A percentile compares a stretch with the other conserved stretches of the same genome.
phyloP scores from a whole-genome alignment of 92 coral and sea anemone species.

The Pocillopora grandis region DNA sequence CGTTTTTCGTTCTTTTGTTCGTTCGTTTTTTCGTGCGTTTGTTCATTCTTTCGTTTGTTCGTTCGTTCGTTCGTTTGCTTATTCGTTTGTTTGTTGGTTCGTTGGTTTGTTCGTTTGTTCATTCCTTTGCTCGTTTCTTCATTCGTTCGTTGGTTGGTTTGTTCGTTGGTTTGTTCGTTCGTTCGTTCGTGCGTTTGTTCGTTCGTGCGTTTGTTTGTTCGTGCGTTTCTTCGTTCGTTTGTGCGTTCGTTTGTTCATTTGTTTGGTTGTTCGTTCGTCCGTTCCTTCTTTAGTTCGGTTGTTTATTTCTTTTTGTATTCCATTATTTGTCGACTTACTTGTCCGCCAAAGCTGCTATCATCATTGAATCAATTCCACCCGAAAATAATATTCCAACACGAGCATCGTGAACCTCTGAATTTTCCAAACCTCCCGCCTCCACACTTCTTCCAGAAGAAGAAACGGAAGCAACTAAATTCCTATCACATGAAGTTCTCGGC shows the following conservation, averaged over 20 bases:
- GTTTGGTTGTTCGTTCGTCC: not conserved
- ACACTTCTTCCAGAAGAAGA: not conserved
- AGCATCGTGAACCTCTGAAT: conserved; percentile 1
- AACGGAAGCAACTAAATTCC: not conserved
- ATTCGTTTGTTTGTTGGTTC: too few species aligned
- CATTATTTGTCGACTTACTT: conserved; percentile 54
- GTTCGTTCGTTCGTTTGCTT: too few species aligned
- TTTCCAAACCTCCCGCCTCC: not conserved
- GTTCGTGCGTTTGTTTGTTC: too few species aligned
- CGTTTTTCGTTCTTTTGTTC: too few species aligned
- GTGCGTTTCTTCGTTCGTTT: too few species aligned
- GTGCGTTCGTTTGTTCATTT: not conserved
- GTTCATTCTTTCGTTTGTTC: too few species aligned
- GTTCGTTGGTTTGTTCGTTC: too few species aligned
- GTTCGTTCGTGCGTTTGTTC: too few species aligned
- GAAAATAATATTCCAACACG: conserved; percentile 90
- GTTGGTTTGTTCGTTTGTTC: too few species aligned
- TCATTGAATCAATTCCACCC: conserved; percentile 97
- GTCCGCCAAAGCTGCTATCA: conserved; percentile 89
- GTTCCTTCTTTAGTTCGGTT: not conserved
- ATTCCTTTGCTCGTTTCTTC: too few species aligned
- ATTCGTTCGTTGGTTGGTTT: too few species aligned
- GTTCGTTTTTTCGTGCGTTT: too few species aligned
- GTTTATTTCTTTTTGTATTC: not conserved
- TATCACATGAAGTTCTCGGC: conserved; percentile 47